Evolutionary conservation across 2,113 vertebrate species (phyloP).

Genomic region (Nicator chloris): DNA sequence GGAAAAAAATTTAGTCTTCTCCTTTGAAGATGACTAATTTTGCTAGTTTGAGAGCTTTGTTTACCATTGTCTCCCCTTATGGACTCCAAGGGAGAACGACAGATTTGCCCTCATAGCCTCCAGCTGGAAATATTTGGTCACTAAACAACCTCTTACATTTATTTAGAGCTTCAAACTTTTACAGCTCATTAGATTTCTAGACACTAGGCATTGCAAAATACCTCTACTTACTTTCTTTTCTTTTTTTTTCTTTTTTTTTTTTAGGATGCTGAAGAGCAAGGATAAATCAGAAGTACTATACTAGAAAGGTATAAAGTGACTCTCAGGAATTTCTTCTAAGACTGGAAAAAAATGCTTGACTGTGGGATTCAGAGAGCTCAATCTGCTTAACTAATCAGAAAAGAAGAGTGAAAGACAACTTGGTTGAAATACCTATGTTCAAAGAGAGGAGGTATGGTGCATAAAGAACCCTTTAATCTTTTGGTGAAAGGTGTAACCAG

Average conservation of each 20-base stretch:
- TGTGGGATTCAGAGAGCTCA: not conserved
- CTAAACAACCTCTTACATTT: not conserved
- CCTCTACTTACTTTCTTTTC: accelerated
- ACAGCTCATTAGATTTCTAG: not conserved
- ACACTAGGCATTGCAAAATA: not conserved
- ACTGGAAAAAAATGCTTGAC: not conserved
- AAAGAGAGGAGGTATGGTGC: not conserved
- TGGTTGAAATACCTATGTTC: not conserved
- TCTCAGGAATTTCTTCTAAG: not conserved
- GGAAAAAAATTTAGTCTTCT: not conserved
- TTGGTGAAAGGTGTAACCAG: not conserved
- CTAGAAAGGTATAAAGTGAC: not conserved
- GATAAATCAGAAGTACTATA: not conserved
- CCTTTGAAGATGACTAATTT: not conserved
- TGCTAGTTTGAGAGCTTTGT: not conserved
- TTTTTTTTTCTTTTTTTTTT: not conserved
- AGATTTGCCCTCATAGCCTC: not conserved
- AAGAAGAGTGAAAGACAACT: not conserved
- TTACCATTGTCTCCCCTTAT: not conserved
- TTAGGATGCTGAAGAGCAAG: not conserved
- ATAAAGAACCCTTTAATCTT: not conserved
- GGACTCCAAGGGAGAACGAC: not conserved
- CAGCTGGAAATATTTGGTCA: not conserved
- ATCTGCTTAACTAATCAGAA: not conserved
- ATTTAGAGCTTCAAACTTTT: not conserved